Base-by-base conservation (phyloP, 1,140 invertebrate species). In the Drosophila malerkotliana region DNA sequence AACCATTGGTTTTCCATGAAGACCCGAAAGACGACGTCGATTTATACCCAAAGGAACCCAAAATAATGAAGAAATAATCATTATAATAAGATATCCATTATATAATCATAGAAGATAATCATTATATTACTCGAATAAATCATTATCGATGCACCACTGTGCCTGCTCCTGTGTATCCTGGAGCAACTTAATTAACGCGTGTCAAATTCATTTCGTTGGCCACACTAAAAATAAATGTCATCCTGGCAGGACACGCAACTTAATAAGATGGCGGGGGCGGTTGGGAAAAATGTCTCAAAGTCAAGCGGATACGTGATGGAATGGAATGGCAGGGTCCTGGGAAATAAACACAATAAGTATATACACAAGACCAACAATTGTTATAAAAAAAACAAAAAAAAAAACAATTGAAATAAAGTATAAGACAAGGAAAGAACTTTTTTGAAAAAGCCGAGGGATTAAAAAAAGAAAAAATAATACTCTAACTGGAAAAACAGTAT, bases 181-280 rank as follows among this genome's bases (percentile, higher is more conserved):
- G 55, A 59, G 76, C 76, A 72, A 85, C 80, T 77, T 85, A 83
- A 83, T 83, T 84, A 83, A 83, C 77, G 76, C 76, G 74, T 84
- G 72, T 76, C 80, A 76, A 76, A 76, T 76, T 84, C 71, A 84
- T 82, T 82, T 79, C 60, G 32, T 62, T 55, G 63, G 72, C 54
- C 52, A 32, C 60, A 74, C 53, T 74, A 44, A 63, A 64, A 64
- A 58, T 53, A 58, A 74, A 74, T 84, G 80, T 67, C 57, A 61
- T 68, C 64, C 55, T 41, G 30, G 52, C 51, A 69, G 66, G 66
- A 68, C 64, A 63, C 37, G 61, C 60, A 66, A 73, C 52, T 57
- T 64, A 74, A 32, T 15, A 8, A 5, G 39, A 5, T 5, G 37
- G 4, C 12, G n/a, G 14, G 14, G 37, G n/a, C 12, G n/a, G 8